Base-by-base conservation (phyloP, 2,888 invertebrate species). In the Doris montereyensis region DNA sequence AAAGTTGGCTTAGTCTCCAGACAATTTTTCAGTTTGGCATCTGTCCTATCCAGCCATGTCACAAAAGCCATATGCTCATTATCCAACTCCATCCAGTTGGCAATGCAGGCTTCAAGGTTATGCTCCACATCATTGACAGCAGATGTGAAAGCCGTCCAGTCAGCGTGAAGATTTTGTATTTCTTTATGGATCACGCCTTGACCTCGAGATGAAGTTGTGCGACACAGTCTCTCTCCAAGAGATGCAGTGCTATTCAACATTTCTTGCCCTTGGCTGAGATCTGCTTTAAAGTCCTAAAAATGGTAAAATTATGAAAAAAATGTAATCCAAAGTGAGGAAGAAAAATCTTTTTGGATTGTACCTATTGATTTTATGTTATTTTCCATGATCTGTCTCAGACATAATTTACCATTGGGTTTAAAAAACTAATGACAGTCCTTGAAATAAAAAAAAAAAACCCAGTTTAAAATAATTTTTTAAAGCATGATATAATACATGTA, bases 31-130 rank as follows among this genome's bases (percentile, higher is more conserved):
- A 88, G 81, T 52, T 84, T 77, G 30, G 79, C 70, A 52, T 88
- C 87, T 85, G 87, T 86, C 60, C 84, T 84, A 34, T 86, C 87
- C 76, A 97, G 92, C 97, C 97, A 98, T 80, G 94, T 93, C 83
- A 96, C 95, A 85, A 97, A 93, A 86, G 96, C 95, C 81, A 94
- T 94, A 88, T 96, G 96, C 24, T 96, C 96, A 86, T 96, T 96
- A 5, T 96, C 93, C 91, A 97, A 97, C 89, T 97, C 97, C 0
- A 96, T 96, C 88, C 97, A 97, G 90, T 97, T 97, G 0, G 96
- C 95, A 0, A 97, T 92, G 90, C 96, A 96, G 92, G 97, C 96
- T 89, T 97, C 97, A 13, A 97, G 95, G 89, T 95, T 95, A 26
- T 94, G 93, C 88, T 95, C 95, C 10, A 95, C 94, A 73, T 93